These are phyloP conservation scores for Cheilosia pagana DNA, from an alignment of 2,888 invertebrate species.

Conservation along the genomic window DNA sequence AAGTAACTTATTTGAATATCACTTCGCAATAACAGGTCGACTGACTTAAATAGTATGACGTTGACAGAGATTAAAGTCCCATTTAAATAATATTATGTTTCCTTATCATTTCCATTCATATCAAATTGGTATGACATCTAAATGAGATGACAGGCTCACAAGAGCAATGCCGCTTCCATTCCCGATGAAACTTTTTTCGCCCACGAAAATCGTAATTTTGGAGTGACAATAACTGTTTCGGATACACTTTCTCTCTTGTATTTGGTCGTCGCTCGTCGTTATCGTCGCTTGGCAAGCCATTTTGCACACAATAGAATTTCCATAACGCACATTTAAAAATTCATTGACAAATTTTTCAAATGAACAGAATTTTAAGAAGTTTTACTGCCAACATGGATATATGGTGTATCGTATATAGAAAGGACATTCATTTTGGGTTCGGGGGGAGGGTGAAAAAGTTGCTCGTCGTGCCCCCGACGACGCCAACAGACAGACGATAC, in stretches of 20 bases:
- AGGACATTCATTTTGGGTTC: background rate
- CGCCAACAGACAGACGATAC: conserved; percentile 35
- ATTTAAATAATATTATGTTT: background rate
- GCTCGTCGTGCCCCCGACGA: conserved; percentile 6
- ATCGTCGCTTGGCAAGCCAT: conserved; percentile 24
- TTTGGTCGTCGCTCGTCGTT: conserved; percentile 5
- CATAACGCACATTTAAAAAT: conserved; percentile 54
- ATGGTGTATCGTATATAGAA: background rate
- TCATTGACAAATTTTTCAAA: conserved; percentile 61
- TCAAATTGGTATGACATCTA: background rate
- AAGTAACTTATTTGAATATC: too few species aligned
- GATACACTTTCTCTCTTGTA: conserved; percentile 40
- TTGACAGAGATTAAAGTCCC: too few species aligned
- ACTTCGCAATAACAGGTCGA: too few species aligned
- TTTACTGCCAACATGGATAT: conserved; percentile 24
- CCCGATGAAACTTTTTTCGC: conserved; percentile 19
- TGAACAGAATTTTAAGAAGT: conserved; percentile 50
- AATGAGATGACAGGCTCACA: background rate
- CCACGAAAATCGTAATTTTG: conserved; percentile 25
- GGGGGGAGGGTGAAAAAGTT: conserved; percentile 17
- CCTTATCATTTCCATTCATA: background rate
- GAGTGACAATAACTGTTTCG: conserved; percentile 37
- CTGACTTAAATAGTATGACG: too few species aligned
- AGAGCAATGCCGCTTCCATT: conserved; percentile 6
- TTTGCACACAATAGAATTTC: conserved; percentile 58